Base-by-base conservation (phyloP, 1,140 invertebrate genomes). In the Aradophagus sp. region DNA sequence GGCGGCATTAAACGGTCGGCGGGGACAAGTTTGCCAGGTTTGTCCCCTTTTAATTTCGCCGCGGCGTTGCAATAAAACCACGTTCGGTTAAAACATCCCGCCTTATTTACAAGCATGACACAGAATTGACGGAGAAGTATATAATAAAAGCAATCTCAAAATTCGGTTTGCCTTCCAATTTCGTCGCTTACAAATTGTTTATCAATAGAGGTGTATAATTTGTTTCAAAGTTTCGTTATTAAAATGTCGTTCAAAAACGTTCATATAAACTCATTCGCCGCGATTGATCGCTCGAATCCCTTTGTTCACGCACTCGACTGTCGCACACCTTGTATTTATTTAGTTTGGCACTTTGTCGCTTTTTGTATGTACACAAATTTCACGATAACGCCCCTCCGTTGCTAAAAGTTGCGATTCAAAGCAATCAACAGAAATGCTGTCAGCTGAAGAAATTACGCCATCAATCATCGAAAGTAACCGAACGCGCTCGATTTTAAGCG, bases 271-370 rank as follows among this genome's bases (percentile, higher is more conserved):
- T 45, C 16, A 53, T 52, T 50, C 29, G 16, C 16, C 17, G 16
- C 35, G 35, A 38, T 36, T 59, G 27, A 27, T 41, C 11, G 19
- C 48, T 47, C 41, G 31, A 29, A 34, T 39, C 2, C 19, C 42
- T 11, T 48, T 29, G 32, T 27, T 41, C 36, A 44, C 19, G 6
- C 23, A 42, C 16, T 32, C 47, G 7, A 48, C n/a, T n/a, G 10
- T 41, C 17, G 42, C 45, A 50, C 19, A 39, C 38, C 36, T 48
- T 42, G 32, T 52, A 39, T 44, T 67, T 36, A 50, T 59, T 50
- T n/a, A n/a, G 47, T 67, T 68, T 68, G 65, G 65, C 65, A 68
- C 65, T 59, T 59, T 52, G 32, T 32, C 16, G 29, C 42, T 52
- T 59, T n/a, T n/a, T n/a, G n/a, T 61, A 61, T 61, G 27, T 61